Percentiles rank a stretch among this genome's conserved stretches.
Evolutionary conservation across 2,797 vertebrate species (phyloP).

Genomic region (Enteromius viviparus): DNA sequence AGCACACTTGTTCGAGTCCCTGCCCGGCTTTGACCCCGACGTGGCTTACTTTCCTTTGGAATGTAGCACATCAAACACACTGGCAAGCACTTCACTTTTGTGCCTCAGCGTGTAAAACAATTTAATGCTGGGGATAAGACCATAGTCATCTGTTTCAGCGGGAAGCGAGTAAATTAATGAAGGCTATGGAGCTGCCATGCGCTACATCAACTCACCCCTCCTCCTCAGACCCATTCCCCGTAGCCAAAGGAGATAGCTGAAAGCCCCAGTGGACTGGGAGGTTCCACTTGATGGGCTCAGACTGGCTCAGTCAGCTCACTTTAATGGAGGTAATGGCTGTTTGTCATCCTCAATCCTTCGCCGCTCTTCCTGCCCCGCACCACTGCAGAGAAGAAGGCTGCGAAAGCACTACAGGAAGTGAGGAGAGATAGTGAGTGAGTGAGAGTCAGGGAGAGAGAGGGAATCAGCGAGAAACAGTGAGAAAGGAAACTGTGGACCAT

Average conservation of each 20-base stretch:
- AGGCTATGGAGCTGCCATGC: conserved; percentile 19
- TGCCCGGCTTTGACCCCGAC: background rate
- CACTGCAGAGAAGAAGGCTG: conserved; percentile 50
- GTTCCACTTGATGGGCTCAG: conserved; percentile 65
- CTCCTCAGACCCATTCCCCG: conserved; percentile 35
- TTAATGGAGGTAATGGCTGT: conserved; percentile 67
- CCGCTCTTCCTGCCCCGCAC: conserved; percentile 55
- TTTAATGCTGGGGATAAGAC: background rate
- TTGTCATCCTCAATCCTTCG: conserved; percentile 53
- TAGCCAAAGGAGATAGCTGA: conserved; percentile 40
- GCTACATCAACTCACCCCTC: conserved; percentile 40
- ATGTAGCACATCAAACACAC: background rate
- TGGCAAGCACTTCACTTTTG: background rate
- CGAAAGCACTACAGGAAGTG: conserved; percentile 51
- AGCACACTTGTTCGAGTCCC: conserved; percentile 12
- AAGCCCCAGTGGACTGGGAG: conserved; percentile 62
- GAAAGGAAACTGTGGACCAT: conserved; percentile 60
- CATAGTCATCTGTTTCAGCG: conserved; percentile 37
- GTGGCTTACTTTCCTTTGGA: background rate
- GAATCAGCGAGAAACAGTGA: conserved; percentile 57
- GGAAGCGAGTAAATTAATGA: conserved; percentile 1
- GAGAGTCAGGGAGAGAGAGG: conserved; percentile 59
- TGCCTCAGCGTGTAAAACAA: conserved; percentile 2
- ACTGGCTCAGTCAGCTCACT: conserved; percentile 56
- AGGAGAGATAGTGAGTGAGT: conserved; percentile 53